Evolutionary conservation across 2,888 invertebrate genomes (phyloP).

Genomic region (Proisotoma minuta): DNA sequence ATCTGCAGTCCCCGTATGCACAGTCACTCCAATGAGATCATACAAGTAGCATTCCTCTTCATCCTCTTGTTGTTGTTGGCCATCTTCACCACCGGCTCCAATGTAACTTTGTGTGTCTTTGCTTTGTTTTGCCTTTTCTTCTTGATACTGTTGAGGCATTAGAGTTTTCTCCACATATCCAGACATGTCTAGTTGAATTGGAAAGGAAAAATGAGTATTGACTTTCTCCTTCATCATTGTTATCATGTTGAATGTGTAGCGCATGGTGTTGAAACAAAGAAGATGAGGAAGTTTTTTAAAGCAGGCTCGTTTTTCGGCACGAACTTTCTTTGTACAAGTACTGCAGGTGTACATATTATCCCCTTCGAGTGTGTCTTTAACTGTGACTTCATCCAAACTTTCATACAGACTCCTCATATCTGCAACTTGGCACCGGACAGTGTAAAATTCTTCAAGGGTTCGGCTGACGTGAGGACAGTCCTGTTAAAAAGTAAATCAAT

Average conservation of each 20-base stretch:
- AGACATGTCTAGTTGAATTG: slow-evolving; percentile 86
- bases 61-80: slow-evolving; percentile 41
- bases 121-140: slow-evolving; percentile 51
- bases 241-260: slow-evolving; percentile 76
- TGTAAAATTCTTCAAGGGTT: slow-evolving; percentile 92
- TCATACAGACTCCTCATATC: slow-evolving; percentile 94
- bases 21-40: slow-evolving; percentile 88
- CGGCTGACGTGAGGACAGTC: slow-evolving; percentile 93
- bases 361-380: slow-evolving; percentile 92
- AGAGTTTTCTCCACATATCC: slow-evolving; percentile 90
- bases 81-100: slow-evolving; percentile 7
- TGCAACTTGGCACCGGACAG: slow-evolving; percentile 91
- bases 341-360: slow-evolving; percentile 98
- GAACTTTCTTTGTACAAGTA: slow-evolving; percentile 88
- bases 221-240: slow-evolving; percentile 97
- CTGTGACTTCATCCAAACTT: slow-evolving; percentile 92
- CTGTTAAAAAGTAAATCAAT: slow-evolving; percentile 51
- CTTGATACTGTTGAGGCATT: slow-evolving; percentile 82
- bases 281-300: slow-evolving; percentile 90
- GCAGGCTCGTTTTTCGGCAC: slow-evolving; percentile 90
- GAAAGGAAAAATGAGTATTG: slow-evolving; percentile 94
- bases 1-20: slow-evolving; percentile 96
- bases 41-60: slow-evolving; percentile 54
- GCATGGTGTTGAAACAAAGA: slow-evolving; percentile 93
- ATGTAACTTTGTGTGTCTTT: slow-evolving; percentile 24